Percentiles rank a stretch among this genome's conserved stretches.
Evolutionary conservation across 2,888 invertebrate genomes (phyloP).

Genomic region (Lasioglossum marginatum): DNA sequence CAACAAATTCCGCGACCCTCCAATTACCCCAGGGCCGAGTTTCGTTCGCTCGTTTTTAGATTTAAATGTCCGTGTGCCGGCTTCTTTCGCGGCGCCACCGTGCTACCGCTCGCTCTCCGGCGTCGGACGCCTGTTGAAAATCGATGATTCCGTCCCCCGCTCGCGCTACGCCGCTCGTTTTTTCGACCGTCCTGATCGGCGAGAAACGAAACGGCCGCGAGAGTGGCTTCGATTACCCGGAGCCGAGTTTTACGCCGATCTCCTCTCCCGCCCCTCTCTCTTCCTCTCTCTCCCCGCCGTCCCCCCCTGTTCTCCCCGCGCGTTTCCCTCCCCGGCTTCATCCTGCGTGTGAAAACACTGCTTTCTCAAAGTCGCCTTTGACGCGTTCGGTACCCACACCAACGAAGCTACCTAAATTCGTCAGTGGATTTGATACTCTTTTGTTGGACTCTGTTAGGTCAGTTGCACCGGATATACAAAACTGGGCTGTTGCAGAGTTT

Average conservation of each 20-base stretch:
- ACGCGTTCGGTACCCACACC: constrained; percentile 27
- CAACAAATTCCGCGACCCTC: constrained; percentile 81
- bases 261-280: not conserved
- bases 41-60: constrained; percentile 77
- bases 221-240: constrained; percentile 64
- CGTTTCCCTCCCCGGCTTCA: not conserved
- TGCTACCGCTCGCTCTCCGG: constrained; percentile 41
- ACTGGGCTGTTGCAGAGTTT: not conserved
- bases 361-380: constrained; percentile 46
- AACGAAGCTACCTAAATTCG: constrained; percentile 30
- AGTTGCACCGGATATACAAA: not conserved
- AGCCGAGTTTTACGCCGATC: constrained; percentile 45
- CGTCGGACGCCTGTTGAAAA: constrained; percentile 68
- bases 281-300: not conserved
- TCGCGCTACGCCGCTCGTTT: constrained; percentile 67
- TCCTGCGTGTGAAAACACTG: constrained; percentile 33
- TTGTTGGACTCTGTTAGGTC: not conserved
- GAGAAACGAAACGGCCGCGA: constrained; percentile 65
- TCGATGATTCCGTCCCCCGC: constrained; percentile 72
- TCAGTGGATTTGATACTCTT: constrained; percentile 43
- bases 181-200: constrained; percentile 52
- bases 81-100: constrained; percentile 79
- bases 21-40: constrained; percentile 79
- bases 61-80: constrained; percentile 76
- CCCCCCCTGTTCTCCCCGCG: not conserved